These are phyloP conservation scores for Jaculus jaculus DNA, from an alignment of 2,113 vertebrate species.

Conservation along the genomic window DNA sequence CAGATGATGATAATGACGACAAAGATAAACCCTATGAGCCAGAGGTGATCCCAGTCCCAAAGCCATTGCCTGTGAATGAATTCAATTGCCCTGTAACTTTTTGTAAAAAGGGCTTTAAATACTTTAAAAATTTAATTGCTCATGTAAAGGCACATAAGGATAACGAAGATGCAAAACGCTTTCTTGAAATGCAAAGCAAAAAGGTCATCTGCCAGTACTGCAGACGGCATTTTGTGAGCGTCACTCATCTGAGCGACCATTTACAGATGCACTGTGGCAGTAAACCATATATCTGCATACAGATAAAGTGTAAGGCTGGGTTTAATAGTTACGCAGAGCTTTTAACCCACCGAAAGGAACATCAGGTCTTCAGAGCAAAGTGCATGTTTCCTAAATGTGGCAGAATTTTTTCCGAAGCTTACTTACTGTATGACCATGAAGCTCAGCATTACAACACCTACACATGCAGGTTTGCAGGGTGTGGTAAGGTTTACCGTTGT, in stretches of 20 bases:
- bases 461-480: conserved; percentile 91
- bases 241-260: conserved; percentile 96
- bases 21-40: conserved; percentile 88
- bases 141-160: conserved; percentile 94
- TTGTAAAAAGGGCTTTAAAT: conserved; percentile 96
- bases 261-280: conserved; percentile 97
- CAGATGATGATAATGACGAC: conserved; percentile 85
- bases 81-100: conserved; percentile 93
- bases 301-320: conserved; percentile 96
- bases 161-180: conserved; percentile 94
- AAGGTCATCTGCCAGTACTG: conserved; percentile 99
- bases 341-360: conserved; percentile 92
- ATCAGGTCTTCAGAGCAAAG: conserved; percentile 92
- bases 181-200: conserved; percentile 97
- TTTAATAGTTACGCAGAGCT: conserved; percentile 95
- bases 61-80: conserved; percentile 86
- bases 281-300: conserved; percentile 97
- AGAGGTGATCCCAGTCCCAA: conserved; percentile 81
- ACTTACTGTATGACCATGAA: conserved; percentile 97
- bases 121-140: conserved; percentile 95
- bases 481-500: conserved; percentile 94
- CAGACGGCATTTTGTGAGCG: conserved; percentile 94
- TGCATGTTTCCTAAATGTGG: conserved; percentile 99
- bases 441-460: conserved; percentile 98
- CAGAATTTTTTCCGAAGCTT: conserved; percentile 94